A percentile compares a stretch with the other conserved stretches of the same genome.
Conservation (phyloP, 1,140 invertebrate species). For the Drosophila pruinosa region DNA sequence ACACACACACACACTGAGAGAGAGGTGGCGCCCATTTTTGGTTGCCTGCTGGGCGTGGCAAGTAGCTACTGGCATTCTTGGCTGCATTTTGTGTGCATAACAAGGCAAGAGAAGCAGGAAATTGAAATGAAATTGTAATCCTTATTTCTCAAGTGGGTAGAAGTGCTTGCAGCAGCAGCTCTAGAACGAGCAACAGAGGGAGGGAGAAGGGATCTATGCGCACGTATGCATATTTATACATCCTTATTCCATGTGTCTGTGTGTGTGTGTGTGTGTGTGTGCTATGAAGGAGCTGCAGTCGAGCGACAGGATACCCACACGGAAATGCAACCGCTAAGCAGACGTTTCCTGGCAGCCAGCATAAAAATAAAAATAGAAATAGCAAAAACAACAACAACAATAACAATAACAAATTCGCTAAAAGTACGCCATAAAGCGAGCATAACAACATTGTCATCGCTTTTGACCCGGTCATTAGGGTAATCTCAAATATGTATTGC, state of each 20-base stretch:
- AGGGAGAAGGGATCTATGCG: slow-evolving; percentile 9
- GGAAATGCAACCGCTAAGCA: slow-evolving; percentile 62
- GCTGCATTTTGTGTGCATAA: slow-evolving; percentile 53
- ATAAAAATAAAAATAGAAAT: not conserved
- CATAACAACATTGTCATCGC: not conserved
- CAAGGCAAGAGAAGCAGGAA: slow-evolving; percentile 49
- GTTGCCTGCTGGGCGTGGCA: slow-evolving; percentile 31
- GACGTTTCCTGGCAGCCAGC: slow-evolving; percentile 44
- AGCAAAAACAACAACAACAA: not conserved
- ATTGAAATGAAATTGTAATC: slow-evolving; percentile 76
- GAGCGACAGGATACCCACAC: slow-evolving; percentile 7
- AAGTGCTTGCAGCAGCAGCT: slow-evolving; percentile 20
- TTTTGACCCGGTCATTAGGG: not conserved
- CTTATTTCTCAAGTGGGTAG: slow-evolving; percentile 54
- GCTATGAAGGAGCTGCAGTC: not conserved
- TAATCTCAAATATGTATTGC: not conserved
- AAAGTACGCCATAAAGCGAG: not conserved
- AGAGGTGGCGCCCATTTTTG: slow-evolving; percentile 2
- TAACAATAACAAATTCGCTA: not conserved
- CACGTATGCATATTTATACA: slow-evolving; percentile 55
- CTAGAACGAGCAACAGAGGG: too few relatives aligned
- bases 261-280: not conserved
- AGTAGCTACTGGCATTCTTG: slow-evolving; percentile 40
- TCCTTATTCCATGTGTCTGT: slow-evolving; percentile 23
- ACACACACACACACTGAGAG: not conserved